These are phyloP conservation scores for Muscicapa adusta DNA, from an alignment of 2,113 vertebrate species.

Conservation along the genomic window DNA sequence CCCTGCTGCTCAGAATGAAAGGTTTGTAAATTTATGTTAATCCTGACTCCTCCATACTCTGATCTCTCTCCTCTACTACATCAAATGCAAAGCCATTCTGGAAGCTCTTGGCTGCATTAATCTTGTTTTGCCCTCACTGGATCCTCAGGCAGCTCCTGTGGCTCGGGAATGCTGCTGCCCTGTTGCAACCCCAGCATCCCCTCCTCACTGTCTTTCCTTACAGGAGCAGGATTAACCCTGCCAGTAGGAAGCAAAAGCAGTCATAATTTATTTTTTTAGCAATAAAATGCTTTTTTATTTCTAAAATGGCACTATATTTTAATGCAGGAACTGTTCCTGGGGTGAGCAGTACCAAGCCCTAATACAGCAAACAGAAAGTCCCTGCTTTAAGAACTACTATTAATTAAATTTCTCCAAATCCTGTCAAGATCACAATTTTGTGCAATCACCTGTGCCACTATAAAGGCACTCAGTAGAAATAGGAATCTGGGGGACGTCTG, in stretches of 20 bases:
- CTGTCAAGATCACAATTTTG: not conserved
- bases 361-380: not conserved
- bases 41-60: not conserved
- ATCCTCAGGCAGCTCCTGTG: not conserved
- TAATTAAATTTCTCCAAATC: not conserved
- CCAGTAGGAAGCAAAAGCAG: not conserved
- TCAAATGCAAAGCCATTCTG: not conserved
- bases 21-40: conserved; percentile 29
- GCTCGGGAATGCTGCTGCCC: not conserved
- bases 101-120: not conserved
- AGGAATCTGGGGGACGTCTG: not conserved
- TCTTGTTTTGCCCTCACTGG: not conserved
- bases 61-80: not conserved
- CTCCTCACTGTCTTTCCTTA: not conserved
- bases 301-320: not conserved
- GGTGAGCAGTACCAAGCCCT: not conserved
- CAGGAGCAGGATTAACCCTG: not conserved
- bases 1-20: not conserved
- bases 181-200: fast-evolving
- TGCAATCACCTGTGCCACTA: not conserved
- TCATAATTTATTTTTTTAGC: not conserved
- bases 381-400: not conserved
- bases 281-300: not conserved
- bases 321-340: not conserved
- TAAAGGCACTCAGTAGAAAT: not conserved